Base-by-base conservation (phyloP, 2,113 vertebrate species). In the Turdus rufiventris region DNA sequence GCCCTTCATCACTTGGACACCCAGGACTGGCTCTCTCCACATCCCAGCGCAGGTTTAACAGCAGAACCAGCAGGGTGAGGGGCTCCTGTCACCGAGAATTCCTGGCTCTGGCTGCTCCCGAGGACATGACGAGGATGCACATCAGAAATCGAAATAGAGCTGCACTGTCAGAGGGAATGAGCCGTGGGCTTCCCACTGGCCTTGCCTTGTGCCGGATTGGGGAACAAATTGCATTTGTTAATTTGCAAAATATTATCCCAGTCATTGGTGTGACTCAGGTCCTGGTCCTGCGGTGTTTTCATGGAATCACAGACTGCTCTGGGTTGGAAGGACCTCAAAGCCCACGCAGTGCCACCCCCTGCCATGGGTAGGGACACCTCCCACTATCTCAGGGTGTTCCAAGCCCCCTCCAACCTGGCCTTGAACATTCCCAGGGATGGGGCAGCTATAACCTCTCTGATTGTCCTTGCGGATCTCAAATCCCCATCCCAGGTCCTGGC, bases 1-100 rank as follows among this genome's bases (percentile, higher is more conserved):
- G 91, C 91, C 91, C 94, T 85, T 67, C 93, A 29, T 56, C 93
- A 24, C 77, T 36, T 20, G 91, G 94, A 92, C 91, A 88, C 77
- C 38, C 77, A 72, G 36, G 54, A 24, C 34, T 1, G 54, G 70
- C 77, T 67, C 66, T 79, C 45, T 25, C 29, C 8, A 2, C 81
- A 3, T 25, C 93, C 33, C 89, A 43, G 89, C 6, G 0, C 66
- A 26, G 93, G 87, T 62, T 66, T 62, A 48, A 25, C 12, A n/a
- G 93, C 21, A 1, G 51, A 62, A 54, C 66, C 87, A 36, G 70
- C 73, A 4, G 18, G 3, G 48, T 31, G 66, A 66, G 70, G 38
- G 71, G 70, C 85, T 96, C 78, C 89, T 36, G 1, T 76, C 25
- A 26, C 89, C 8, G 3, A 45, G 80, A 31, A 75, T 53, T 53